Evolutionary conservation across 2,888 invertebrate genomes (phyloP).

Genomic region (Petrophora chlorosata): DNA sequence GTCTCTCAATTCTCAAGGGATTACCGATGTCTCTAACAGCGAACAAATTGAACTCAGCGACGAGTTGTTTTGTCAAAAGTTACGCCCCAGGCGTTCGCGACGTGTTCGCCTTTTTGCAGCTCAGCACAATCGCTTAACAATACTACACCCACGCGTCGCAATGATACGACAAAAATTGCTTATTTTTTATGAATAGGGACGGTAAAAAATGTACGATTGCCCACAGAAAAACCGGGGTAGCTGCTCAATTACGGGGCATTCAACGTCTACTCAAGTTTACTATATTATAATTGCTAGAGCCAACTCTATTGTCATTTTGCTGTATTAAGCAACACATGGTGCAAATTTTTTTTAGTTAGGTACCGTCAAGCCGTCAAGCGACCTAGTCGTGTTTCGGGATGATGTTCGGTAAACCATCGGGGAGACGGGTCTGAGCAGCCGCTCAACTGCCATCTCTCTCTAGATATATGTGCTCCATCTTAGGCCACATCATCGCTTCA

Average conservation of each 20-base stretch:
- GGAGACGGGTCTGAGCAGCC: too few relatives aligned
- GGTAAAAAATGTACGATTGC: background rate
- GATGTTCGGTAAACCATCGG: too few relatives aligned
- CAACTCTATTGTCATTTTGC: too few relatives aligned
- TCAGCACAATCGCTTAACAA: constrained; percentile 57
- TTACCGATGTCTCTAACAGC: constrained; percentile 66
- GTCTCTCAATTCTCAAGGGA: constrained; percentile 56
- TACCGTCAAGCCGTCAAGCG: too few relatives aligned
- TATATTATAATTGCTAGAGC: too few relatives aligned
- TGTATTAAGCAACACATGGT: too few relatives aligned
- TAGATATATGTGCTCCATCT: too few relatives aligned
- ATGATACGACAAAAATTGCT: constrained; percentile 20
- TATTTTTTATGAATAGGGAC: constrained; percentile 9
- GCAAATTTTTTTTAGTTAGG: too few relatives aligned
- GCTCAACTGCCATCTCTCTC: too few relatives aligned
- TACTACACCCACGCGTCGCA: constrained; percentile 46
- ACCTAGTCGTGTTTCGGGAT: too few relatives aligned
- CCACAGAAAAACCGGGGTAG: background rate
- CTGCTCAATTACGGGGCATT: constrained; percentile 3
- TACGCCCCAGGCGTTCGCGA: constrained; percentile 65
- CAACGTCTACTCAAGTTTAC: background rate
- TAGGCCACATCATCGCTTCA: too few relatives aligned
- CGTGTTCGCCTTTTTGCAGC: constrained; percentile 73
- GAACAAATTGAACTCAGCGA: constrained; percentile 67
- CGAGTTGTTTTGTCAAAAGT: constrained; percentile 58